Evolutionary conservation across 2,113 vertebrate genomes (phyloP).

Genomic region (Herpetotheres cachinnans): DNA sequence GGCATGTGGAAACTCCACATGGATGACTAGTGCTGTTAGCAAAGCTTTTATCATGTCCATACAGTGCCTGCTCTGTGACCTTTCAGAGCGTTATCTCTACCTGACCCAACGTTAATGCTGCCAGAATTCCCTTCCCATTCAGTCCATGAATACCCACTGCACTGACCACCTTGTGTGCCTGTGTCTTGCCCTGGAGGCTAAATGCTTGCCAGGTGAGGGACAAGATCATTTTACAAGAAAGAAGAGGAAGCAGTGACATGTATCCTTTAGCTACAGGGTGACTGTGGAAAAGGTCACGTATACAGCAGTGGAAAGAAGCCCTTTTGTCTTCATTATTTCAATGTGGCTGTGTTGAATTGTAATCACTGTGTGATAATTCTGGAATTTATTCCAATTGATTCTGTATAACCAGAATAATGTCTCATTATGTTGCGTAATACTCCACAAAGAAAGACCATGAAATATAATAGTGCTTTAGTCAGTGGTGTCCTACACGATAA

Average conservation of each 20-base stretch:
- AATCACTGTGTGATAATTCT: neutral
- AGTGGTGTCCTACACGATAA: neutral
- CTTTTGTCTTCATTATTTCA: neutral
- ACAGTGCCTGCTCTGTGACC: neutral
- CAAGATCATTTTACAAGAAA: neutral
- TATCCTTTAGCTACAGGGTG: neutral
- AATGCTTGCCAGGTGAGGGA: neutral
- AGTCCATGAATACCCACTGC: neutral
- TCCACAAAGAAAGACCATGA: neutral
- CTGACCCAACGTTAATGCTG: neutral
- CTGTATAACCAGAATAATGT: neutral
- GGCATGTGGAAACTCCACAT: neutral
- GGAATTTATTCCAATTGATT: conserved; percentile 5
- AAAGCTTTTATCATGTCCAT: neutral
- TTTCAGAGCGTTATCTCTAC: neutral
- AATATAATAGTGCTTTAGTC: neutral
- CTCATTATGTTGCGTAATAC: neutral
- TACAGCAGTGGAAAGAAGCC: neutral
- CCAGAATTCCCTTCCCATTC: neutral
- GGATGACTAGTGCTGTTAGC: neutral
- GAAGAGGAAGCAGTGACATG: neutral
- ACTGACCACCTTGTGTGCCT: neutral
- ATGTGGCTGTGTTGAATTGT: neutral
- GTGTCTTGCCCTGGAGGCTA: neutral
- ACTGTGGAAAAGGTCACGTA: neutral